Evolutionary conservation across 2,888 invertebrate genomes (phyloP).

Genomic region (Tenthredo scrophulariae): DNA sequence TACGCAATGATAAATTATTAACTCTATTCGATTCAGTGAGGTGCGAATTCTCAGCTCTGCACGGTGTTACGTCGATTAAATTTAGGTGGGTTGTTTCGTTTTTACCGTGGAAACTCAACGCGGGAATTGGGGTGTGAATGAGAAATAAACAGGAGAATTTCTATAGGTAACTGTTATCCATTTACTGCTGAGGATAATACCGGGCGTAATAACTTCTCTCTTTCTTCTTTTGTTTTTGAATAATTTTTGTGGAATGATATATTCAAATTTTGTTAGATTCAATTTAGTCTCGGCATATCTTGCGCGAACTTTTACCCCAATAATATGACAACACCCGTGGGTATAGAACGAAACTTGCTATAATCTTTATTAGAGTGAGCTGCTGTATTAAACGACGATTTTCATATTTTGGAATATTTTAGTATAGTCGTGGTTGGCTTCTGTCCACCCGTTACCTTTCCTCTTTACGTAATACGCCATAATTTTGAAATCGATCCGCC

Average conservation of each 20-base stretch:
- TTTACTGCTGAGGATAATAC: slow-evolving; percentile 16
- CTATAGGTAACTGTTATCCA: slow-evolving; percentile 8
- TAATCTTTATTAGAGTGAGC: neutral
- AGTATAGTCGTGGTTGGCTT: neutral
- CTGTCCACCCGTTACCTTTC: neutral
- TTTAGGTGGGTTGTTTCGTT: neutral
- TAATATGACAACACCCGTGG: neutral
- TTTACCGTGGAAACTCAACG: neutral
- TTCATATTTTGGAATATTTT: neutral
- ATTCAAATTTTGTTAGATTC: slow-evolving; percentile 2
- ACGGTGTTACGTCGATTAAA: slow-evolving; percentile 15
- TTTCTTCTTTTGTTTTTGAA: neutral
- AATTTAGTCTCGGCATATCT: neutral
- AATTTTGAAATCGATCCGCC: slow-evolving; percentile 18
- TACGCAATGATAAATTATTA: slow-evolving; percentile 6
- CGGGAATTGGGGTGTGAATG: slow-evolving; percentile 32
- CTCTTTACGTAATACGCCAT: neutral
- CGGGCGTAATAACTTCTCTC: neutral
- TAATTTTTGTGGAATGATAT: neutral
- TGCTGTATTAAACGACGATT: neutral
- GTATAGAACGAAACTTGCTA: neutral
- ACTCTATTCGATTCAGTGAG: neutral
- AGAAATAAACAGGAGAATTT: slow-evolving; percentile 17
- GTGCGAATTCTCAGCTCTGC: slow-evolving; percentile 6
- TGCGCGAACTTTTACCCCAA: neutral